Evolutionary conservation across 2,113 vertebrate genomes (phyloP).

Genomic region (Hippocampus barbouri): DNA sequence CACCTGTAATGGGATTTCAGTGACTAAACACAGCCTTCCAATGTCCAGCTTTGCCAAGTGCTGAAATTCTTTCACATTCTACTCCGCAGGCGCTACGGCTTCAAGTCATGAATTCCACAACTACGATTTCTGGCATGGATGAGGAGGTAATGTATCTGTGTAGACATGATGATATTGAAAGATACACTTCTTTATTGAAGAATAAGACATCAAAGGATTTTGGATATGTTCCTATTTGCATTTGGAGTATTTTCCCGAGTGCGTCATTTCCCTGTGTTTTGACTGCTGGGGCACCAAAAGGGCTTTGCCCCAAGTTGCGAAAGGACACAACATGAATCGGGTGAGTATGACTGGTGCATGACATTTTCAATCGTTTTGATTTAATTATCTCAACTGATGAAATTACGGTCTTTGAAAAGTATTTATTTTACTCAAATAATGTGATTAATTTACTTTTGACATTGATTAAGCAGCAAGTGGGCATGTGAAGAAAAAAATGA

Average conservation of each 20-base stretch:
- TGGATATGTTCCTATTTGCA: not conserved
- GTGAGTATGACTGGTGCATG: not conserved
- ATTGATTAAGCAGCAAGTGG: not conserved
- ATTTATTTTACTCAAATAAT: not conserved
- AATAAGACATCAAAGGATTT: not conserved
- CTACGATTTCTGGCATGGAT: not conserved
- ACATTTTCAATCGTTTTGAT: not conserved
- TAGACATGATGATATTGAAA: not conserved
- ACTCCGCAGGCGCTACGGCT: constrained; percentile 20
- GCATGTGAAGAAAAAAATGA: not conserved
- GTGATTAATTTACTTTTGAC: not conserved
- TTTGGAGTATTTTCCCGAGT: not conserved
- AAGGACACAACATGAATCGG: not conserved
- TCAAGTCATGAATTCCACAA: constrained; percentile 3
- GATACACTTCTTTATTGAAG: not conserved
- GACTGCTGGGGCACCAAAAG: not conserved
- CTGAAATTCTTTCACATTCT: constrained; percentile 35
- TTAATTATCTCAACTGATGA: not conserved
- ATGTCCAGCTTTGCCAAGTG: constrained; percentile 13
- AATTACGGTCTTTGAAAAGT: not conserved
- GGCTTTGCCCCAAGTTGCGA: not conserved
- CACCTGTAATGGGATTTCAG: constrained; percentile 22
- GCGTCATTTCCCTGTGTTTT: not conserved
- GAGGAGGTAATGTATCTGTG: not conserved
- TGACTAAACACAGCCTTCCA: constrained; percentile 33